phyloP scores from a whole-genome alignment of 2,888 invertebrate genomes.

The Actias luna region DNA sequence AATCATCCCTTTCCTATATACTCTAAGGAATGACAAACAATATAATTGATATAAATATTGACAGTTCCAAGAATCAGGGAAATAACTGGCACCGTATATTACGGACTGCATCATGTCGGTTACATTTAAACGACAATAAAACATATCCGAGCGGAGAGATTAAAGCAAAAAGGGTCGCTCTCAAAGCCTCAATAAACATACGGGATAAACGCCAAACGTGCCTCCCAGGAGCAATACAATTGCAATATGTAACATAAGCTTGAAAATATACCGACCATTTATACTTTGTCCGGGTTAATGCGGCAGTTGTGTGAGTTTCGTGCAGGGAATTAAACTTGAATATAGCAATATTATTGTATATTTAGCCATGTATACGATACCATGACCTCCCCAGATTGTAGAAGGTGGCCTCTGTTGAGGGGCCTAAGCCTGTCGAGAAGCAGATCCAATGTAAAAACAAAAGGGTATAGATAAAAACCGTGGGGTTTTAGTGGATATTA shows the following conservation, averaged over 20 bases:
- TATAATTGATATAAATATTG: too few relatives aligned
- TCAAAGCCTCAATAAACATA: neutral
- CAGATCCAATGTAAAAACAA: too few relatives aligned
- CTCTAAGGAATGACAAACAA: too few relatives aligned
- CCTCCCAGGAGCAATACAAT: slow-evolving; percentile 8
- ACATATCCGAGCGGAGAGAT: neutral
- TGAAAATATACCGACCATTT: neutral
- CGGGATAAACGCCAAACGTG: slow-evolving; percentile 10
- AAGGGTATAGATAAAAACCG: too few relatives aligned
- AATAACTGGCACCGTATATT: neutral
- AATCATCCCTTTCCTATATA: too few relatives aligned
- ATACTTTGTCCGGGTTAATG: neutral
- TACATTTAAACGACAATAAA: neutral
- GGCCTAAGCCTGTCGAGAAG: too few relatives aligned
- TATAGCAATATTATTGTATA: neutral
- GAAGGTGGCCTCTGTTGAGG: too few relatives aligned
- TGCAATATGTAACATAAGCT: slow-evolving; percentile 1
- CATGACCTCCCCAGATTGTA: too few relatives aligned
- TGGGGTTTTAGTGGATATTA: too few relatives aligned
- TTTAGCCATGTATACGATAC: neutral
- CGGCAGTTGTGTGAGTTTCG: neutral
- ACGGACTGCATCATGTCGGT: neutral
- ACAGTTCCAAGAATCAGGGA: too few relatives aligned
- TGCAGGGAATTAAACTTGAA: neutral
- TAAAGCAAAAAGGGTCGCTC: slow-evolving; percentile 6